Base-by-base conservation (phyloP, 2,888 invertebrate species). In the Ectobius pallidus region DNA sequence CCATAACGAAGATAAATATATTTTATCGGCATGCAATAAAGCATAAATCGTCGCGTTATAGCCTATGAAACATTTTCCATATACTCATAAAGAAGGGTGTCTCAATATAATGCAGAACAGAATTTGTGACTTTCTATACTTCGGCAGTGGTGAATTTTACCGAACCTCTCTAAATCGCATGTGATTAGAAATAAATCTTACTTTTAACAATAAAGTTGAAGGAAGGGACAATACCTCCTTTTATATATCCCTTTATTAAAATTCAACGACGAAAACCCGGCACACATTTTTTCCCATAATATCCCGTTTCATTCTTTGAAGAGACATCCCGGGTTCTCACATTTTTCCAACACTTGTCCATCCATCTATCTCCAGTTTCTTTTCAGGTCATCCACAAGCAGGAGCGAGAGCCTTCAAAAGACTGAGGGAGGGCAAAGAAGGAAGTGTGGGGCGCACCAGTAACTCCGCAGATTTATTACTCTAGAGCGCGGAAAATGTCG, bases 401-500 rank as follows among this genome's bases (percentile, higher is more conserved):
- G 67, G 22, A 49, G 62, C 42, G 58, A 32, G 22, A 69, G 68
- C 42, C 70, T 67, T 70, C 70, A 70, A 72, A 72, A 72, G 72
- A 72, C 68, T 52, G 63, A 68, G 69, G n/a, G n/a, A n/a, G n/a
- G n/a, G n/a, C n/a, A n/a, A n/a, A n/a, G n/a, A 16, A 69, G 34
- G 20, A 22, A 39, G 69, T 69, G 69, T 39, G 55, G 34, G 70
- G 46, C 22, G 55, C 55, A 16, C 20, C 55, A n/a, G n/a, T n/a
- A 16, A 65, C 44, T 18, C n/a, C 32, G 32, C 80, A 82, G 82
- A 83, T 83, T 83, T 83, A 83, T 83, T 80, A 80, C 81, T 80
- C 78, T 80, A 80, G 80, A 69, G 69, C 81, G 80, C 70, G 81
- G 81, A 83, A 83, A 83, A 81, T 82, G 83, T 83, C 83, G 83